Base-by-base conservation (phyloP, 1,140 invertebrate species). In the Patella vulgata region DNA sequence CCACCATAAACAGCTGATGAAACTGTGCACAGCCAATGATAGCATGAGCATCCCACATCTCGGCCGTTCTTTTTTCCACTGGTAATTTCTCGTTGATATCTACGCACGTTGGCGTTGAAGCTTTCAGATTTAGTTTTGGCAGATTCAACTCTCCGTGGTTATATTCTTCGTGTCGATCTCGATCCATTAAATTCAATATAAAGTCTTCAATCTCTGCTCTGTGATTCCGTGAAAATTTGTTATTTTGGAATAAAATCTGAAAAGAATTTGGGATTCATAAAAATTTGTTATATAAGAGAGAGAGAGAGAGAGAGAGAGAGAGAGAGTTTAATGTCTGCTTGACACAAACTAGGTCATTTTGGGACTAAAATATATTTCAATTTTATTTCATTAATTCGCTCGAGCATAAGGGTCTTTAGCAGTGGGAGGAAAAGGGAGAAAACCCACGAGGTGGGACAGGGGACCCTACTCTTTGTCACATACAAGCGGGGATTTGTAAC, bases 21-120 rank as follows among this genome's bases (percentile, higher is more conserved):
- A 77, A 79, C 50, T 83, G 81, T 31, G 65, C 54, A 59, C 73
- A 70, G 30, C 81, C 80, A 68, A 82, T 78, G 19, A 82, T 75
- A 19, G 66, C 66, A 71, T 77, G 75, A 11, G 68, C 54, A 39
- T 68, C 51, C 68, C 68, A 78, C 76, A 78, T 76, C 23, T 53
- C 59, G 31, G 60, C 53, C 17, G 60, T 77, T 39, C 73, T 57
- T 53, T 70, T 64, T 19, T 64, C 62, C 11, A 59, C 39, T 27
- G 69, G 55, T 19, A 77, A 42, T 23, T 59, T 65, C 12, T 69
- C 59, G 61, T 77, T 77, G 3, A 75, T 52, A 28, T 77, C 74
- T 17, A 74, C 58, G 63, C 74, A 77, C 19, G 73, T 70, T n/a
- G 66, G 63, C 21, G 36, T 17, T 47, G 9, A 48, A 52, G 23